Conservation (phyloP, 2,113 vertebrate genomes). For the Burhinus bistriatus region DNA sequence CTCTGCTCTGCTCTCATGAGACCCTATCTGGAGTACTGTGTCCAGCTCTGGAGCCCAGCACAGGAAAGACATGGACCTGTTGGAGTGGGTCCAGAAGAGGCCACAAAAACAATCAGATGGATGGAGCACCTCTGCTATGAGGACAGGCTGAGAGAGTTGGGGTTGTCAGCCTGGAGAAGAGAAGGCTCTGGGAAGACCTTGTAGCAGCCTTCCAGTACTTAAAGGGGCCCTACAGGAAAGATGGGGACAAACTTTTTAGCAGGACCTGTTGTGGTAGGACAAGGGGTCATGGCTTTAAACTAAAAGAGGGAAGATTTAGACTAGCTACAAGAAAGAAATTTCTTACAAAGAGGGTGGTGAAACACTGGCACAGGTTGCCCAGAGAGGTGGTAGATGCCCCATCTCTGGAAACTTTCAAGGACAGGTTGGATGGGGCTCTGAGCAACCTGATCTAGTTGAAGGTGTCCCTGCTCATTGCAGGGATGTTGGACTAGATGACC, state of each 20-base stretch:
- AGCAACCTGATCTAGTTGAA: background rate
- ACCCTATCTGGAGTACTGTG: background rate
- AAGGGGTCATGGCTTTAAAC: background rate
- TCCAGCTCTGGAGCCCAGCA: background rate
- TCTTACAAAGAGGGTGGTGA: background rate
- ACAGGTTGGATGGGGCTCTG: background rate
- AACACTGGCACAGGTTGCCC: background rate
- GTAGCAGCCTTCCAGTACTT: background rate
- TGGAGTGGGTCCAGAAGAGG: background rate
- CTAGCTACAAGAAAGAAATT: background rate
- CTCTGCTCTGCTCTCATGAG: background rate
- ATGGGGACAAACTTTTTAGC: background rate
- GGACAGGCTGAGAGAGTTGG: background rate
- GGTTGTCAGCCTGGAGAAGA: background rate
- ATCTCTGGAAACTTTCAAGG: background rate
- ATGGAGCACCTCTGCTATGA: background rate
- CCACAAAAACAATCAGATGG: background rate
- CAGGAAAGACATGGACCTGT: background rate
- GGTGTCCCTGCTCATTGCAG: background rate
- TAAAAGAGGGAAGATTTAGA: background rate
- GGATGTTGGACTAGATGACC: background rate
- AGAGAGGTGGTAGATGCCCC: background rate
- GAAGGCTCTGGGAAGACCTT: background rate
- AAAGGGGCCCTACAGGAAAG: background rate
- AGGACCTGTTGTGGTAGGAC: background rate